Evolutionary conservation across 2,113 vertebrate species (phyloP), one percentile per base, ranked within the genome.

Genomic region (Seriola quinqueradiata): DNA sequence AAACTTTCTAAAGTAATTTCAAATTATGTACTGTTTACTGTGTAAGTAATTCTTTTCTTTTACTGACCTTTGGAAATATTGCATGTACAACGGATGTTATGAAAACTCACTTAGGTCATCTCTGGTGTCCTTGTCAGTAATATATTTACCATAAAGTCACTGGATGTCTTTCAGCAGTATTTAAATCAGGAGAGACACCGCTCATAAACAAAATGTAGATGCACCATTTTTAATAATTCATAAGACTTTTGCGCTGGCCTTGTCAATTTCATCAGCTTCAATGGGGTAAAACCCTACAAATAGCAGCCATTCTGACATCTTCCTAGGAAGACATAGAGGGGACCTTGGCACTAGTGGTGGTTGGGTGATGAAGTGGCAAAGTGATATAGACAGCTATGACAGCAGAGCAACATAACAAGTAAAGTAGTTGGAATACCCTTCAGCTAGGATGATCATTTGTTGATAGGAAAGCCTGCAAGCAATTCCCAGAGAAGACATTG

Each of bases 221-320:
- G 14, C 46, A 48, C 46, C 3, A 14, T 52, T 52, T 7, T 52
- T 52, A 52, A 52, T 52, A 52, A 52, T 52, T 52, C 50, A 52
- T 21, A 52, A 55, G 52, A 23, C 19, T 57, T 57, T 5, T 23
- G 9, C 12, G 9, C 8, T 23, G 48, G 48, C 16, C 34, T 28
- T 60, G 59, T 81, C 73, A 81, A 54, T 71, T 65, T 65, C 13
- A 40, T 64, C 34, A 2, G 6, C 77, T 44, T 28, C 32, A 71
- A 52, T 54, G 25, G 25, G 21, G 16, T n/a, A 63, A 60, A 76
- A 59, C 8, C 38, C 40, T 55, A 68, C 40, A 55, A 73, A 73
- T 36, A 60, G 58, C 52, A 82, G 44, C 25, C 14, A 17, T 73
- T 69, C 48, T 69, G 63, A 70, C 63, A 52, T 46, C 19, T 2